Conservation (phyloP, 2,888 invertebrate species). For the Ectemnius lituratus region DNA sequence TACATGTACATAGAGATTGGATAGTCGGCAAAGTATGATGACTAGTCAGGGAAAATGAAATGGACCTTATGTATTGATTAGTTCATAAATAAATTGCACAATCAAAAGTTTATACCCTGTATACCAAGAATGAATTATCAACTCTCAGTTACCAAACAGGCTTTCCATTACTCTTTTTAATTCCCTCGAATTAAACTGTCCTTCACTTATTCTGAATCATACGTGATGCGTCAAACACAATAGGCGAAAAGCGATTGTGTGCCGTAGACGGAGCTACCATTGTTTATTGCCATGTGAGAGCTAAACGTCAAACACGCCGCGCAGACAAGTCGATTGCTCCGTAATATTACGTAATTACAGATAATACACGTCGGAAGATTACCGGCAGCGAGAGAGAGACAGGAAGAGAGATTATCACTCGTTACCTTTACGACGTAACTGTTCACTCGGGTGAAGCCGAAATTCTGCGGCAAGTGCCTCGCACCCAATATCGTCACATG, state of each 20-base stretch:
- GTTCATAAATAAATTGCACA: too few relatives aligned
- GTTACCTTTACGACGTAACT: slow-evolving; percentile 89
- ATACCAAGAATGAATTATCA: too few relatives aligned
- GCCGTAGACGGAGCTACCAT: not conserved
- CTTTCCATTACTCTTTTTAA: not conserved
- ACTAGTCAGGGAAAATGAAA: too few relatives aligned
- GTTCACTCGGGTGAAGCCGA: slow-evolving; percentile 86
- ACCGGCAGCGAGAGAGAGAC: not conserved
- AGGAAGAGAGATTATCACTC: not conserved
- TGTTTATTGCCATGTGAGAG: not conserved
- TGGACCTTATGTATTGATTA: too few relatives aligned
- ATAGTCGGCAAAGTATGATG: too few relatives aligned
- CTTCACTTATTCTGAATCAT: too few relatives aligned
- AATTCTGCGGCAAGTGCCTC: slow-evolving; percentile 87
- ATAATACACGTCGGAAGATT: slow-evolving; percentile 37
- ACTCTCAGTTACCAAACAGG: not conserved
- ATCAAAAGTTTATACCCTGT: too few relatives aligned
- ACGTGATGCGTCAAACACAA: too few relatives aligned
- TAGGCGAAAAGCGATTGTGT: too few relatives aligned
- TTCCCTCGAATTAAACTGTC: not conserved
- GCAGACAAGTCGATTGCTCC: slow-evolving; percentile 20
- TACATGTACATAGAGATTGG: too few relatives aligned
- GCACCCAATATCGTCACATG: slow-evolving; percentile 87
- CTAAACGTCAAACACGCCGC: slow-evolving; percentile 2
- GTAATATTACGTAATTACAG: slow-evolving; percentile 43